phyloP scores from a whole-genome alignment of 2,888 invertebrate species.

The Polietes domitor region DNA sequence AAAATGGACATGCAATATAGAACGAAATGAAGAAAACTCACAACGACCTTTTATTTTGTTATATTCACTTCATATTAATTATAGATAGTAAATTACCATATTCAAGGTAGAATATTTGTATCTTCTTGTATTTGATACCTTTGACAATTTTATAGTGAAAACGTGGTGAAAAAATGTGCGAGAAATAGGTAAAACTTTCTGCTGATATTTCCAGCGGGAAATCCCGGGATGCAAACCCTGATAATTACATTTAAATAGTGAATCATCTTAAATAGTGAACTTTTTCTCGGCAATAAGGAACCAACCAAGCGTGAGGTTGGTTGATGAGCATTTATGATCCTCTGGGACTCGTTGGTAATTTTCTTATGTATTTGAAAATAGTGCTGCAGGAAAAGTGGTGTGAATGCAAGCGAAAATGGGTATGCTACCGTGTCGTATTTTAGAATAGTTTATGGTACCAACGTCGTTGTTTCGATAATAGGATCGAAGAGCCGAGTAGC shows the following conservation, averaged over 20 bases:
- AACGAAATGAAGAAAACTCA: constrained; percentile 48
- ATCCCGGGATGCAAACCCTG: constrained; percentile 43
- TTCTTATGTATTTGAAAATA: constrained; percentile 22
- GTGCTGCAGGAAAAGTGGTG: constrained; percentile 23
- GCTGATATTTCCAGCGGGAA: constrained; percentile 37
- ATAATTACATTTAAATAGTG: too few relatives aligned
- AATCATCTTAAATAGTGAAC: too few relatives aligned
- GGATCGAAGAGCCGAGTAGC: not conserved
- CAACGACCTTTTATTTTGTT: too few relatives aligned
- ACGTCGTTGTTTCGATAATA: not conserved
- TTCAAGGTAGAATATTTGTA: too few relatives aligned
- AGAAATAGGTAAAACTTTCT: too few relatives aligned
- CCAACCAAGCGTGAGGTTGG: too few relatives aligned
- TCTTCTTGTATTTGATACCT: too few relatives aligned
- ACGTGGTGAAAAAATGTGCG: too few relatives aligned
- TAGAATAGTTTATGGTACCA: not conserved
- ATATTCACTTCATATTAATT: too few relatives aligned
- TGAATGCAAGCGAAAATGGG: constrained; percentile 25
- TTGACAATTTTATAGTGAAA: too few relatives aligned
- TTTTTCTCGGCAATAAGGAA: too few relatives aligned
- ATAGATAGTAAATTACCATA: too few relatives aligned
- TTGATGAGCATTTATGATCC: constrained; percentile 1
- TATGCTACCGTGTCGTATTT: constrained; percentile 21
- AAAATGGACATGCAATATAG: constrained; percentile 59
- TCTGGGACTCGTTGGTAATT: constrained; percentile 21